These are phyloP conservation scores for Platyscapa corneri DNA, from an alignment of 1,140 invertebrate genomes.

Conservation along the genomic window DNA sequence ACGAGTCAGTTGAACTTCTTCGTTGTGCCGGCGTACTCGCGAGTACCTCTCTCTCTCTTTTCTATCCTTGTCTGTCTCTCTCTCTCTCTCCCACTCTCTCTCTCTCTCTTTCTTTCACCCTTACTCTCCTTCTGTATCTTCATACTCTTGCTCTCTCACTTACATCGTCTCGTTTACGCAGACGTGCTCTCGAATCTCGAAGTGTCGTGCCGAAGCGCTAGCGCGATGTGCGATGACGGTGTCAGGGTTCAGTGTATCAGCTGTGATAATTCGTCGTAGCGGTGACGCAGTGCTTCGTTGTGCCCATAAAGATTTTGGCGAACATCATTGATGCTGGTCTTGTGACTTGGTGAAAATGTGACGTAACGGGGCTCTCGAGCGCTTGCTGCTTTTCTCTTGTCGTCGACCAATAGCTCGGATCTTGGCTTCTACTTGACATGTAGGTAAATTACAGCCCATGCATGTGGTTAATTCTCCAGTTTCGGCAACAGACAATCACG, in stretches of 20 bases:
- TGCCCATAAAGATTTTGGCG: background rate
- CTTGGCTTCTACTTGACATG: background rate
- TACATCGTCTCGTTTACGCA: background rate
- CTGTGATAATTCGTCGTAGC: conserved; percentile 10
- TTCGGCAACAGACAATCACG: too few relatives aligned
- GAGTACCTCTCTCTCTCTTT: conserved; percentile 27
- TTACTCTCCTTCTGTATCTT: background rate
- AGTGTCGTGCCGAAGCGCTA: background rate
- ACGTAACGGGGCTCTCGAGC: background rate
- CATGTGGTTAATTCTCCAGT: too few relatives aligned
- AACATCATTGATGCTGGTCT: background rate
- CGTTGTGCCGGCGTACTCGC: conserved; percentile 41
- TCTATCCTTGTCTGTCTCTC: background rate
- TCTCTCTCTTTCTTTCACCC: conserved; percentile 8
- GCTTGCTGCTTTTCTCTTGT: background rate
- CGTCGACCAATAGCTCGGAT: background rate
- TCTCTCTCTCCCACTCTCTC: background rate
- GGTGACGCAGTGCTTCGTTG: background rate
- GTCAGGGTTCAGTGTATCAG: background rate
- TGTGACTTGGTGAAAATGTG: conserved; percentile 29
- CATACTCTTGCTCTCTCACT: too few relatives aligned
- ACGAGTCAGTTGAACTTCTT: conserved; percentile 40
- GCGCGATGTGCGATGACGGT: background rate
- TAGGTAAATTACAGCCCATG: background rate
- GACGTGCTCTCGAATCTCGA: background rate